Evolutionary conservation across 2,113 vertebrate species (phyloP), one percentile per base, ranked within the genome.

Genomic region (Tylochromis polylepis): DNA sequence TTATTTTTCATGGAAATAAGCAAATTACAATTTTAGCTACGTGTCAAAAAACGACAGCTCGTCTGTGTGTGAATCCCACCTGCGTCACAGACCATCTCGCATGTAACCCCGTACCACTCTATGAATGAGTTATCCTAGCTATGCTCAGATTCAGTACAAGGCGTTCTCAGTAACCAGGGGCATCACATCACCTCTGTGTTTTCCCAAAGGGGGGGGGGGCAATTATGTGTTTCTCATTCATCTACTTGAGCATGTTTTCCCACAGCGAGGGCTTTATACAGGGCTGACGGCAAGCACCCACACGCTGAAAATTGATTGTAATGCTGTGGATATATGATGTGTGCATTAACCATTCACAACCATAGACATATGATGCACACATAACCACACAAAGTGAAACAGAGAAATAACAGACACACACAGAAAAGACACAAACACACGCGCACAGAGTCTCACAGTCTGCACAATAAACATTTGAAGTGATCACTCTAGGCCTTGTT

Each of bases 201-300:
- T 84, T 83, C 62, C 34, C 59, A 41, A 16, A 8, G 82, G 49
- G 77, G 22, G 20, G 55, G 83, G 58, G 82, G 79, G 78, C 84
- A 88, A 55, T n/a, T 85, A 85, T 81, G 55, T 86, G 85, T 88
- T 92, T 92, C 85, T 72, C 85, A 88, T 92, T 88, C 81, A 79
- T 85, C 55, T 81, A 38, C 81, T 41, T 62, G 65, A 58, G 27
- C 77, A 36, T 84, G 78, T 90, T 83, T 85, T 70, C 75, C 77
- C 84, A 84, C 67, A 70, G 29, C 51, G 27, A 75, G 70, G 43
- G 56, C 59, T n/a, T 18, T 3, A n/a, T 20, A 20, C 14, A n/a
- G 3, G 59, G 55, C 1, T 70, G 86, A 82, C 72, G 81, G 31
- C 14, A 3, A 27, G 49, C 72, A 79, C 70, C 43, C 70, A 12